Evolutionary conservation across 2,797 vertebrate genomes (phyloP).

Genomic region (Podargus strigoides): DNA sequence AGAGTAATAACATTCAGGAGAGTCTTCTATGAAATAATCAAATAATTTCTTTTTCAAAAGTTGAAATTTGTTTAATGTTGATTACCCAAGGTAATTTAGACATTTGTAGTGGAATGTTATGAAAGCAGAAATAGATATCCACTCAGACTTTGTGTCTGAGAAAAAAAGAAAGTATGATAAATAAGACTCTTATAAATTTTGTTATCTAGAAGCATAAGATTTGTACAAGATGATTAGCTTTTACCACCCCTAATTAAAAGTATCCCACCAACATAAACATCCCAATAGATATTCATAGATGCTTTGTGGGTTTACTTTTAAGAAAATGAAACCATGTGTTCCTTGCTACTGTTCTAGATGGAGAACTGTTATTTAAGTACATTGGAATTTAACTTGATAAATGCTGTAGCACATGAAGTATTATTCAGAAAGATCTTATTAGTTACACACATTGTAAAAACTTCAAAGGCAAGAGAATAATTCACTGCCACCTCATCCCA

Average conservation of each 20-base stretch:
- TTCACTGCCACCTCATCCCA: neutral
- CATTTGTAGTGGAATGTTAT: neutral
- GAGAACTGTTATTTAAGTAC: neutral
- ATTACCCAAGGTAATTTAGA: neutral
- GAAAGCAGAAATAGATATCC: neutral
- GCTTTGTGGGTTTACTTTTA: neutral
- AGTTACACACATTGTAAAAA: neutral
- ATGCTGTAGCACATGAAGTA: neutral
- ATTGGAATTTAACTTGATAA: neutral
- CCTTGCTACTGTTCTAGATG: neutral
- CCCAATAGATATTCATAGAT: neutral
- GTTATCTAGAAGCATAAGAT: neutral
- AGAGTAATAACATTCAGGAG: neutral
- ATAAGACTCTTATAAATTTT: neutral
- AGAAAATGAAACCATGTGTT: neutral
- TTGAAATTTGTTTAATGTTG: neutral
- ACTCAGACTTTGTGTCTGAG: neutral
- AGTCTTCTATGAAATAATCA: neutral
- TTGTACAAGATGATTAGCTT: neutral
- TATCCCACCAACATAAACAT: neutral
- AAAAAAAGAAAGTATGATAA: neutral
- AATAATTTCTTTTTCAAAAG: neutral
- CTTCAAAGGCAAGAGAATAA: neutral
- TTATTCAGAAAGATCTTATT: neutral
- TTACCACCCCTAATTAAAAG: neutral